Evolutionary conservation across 2,888 invertebrate species (phyloP).

Genomic region (Serripes groenlandicus): DNA sequence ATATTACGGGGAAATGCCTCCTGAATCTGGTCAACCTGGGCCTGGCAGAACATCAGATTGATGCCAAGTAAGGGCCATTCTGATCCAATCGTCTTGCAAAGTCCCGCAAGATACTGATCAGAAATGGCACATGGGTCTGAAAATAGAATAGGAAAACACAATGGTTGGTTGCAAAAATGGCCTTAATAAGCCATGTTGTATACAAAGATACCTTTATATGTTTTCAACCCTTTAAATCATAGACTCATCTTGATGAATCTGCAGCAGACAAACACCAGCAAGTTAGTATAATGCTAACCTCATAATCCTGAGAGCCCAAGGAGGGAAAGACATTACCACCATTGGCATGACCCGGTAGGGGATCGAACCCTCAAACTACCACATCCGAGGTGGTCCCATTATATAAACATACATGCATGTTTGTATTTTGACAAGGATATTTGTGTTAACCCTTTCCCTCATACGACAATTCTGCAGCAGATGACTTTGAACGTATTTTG

Average conservation of each 20-base stretch:
- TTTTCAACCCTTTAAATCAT: neutral
- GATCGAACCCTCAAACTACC: too few relatives aligned
- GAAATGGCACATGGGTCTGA: neutral
- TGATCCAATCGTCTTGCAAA: conserved; percentile 15
- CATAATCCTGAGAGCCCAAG: too few relatives aligned
- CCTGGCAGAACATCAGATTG: conserved; percentile 27
- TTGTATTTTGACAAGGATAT: too few relatives aligned
- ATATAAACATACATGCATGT: too few relatives aligned
- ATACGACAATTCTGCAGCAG: too few relatives aligned
- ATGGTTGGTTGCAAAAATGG: neutral
- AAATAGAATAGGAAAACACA: neutral
- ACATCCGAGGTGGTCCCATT: too few relatives aligned
- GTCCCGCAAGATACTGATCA: conserved; percentile 14
- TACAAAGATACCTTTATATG: neutral
- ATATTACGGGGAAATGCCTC: conserved; percentile 29
- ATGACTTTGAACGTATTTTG: too few relatives aligned
- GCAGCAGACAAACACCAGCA: neutral
- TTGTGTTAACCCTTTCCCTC: too few relatives aligned
- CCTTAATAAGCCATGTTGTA: neutral
- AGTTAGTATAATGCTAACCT: neutral
- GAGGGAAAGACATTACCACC: too few relatives aligned
- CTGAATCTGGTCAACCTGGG: conserved; percentile 34
- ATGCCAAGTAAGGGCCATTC: conserved; percentile 39
- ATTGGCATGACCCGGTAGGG: too few relatives aligned
- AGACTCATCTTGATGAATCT: neutral